Conservation (phyloP, 1,140 invertebrate genomes). For the Hirudo medicinalis region DNA sequence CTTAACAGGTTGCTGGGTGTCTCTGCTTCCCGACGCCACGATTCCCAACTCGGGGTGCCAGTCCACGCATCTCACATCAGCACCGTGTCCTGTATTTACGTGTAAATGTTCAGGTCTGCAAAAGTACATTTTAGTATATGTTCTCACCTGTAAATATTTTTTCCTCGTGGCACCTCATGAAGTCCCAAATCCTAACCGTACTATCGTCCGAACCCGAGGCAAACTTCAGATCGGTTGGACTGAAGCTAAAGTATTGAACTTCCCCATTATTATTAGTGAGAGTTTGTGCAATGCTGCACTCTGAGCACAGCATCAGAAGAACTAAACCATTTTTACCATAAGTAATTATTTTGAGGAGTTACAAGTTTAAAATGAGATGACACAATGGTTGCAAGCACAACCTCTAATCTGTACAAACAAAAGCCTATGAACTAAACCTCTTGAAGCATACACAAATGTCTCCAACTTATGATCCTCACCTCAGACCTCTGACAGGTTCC, state of each 20-base stretch:
- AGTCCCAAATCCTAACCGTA: constrained; percentile 95
- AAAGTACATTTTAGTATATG: background rate
- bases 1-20: constrained; percentile 98
- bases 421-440: background rate
- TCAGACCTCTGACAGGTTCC: constrained; percentile 94
- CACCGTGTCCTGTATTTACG: constrained; percentile 67
- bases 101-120: background rate
- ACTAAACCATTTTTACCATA: too few species aligned
- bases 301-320: too few species aligned
- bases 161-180: constrained; percentile 90
- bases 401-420: background rate
- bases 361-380: too few species aligned
- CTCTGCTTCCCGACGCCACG: constrained; percentile 94
- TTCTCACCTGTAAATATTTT: constrained; percentile 68
- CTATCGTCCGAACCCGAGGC: constrained; percentile 98
- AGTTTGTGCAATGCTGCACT: too few species aligned
- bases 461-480: constrained; percentile 47
- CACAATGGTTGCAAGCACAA: too few species aligned
- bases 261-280: too few species aligned
- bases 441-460: background rate
- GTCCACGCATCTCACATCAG: constrained; percentile 97
- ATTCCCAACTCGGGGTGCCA: constrained; percentile 97
- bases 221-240: constrained; percentile 94
- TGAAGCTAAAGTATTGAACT: constrained; percentile 62
- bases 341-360: too few species aligned